Conservation (phyloP, 2,797 vertebrate species). For the Sebastes oblongus region DNA sequence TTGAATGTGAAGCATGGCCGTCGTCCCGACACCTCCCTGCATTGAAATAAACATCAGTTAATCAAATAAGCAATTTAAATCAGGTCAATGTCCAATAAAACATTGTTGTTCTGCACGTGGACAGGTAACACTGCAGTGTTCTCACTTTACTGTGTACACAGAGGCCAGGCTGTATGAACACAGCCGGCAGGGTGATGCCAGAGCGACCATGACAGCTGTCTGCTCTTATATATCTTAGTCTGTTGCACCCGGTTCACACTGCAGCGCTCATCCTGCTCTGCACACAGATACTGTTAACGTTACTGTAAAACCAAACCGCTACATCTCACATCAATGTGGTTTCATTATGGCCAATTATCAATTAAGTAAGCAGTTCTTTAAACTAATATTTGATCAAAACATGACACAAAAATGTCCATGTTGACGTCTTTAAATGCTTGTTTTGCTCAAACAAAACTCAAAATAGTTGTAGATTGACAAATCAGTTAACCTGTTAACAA, state of each 20-base stretch:
- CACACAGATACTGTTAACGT: neutral
- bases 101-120: neutral
- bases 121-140: constrained; percentile 26
- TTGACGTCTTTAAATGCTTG: neutral
- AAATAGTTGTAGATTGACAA: too few relatives aligned
- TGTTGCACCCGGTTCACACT: constrained; percentile 28
- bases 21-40: neutral
- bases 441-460: neutral
- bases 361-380: neutral
- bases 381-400: neutral
- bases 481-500: too few relatives aligned
- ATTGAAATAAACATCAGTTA: neutral
- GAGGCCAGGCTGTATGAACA: constrained; percentile 20
- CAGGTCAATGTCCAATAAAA: neutral
- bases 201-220: constrained; percentile 62
- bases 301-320: constrained; percentile 3
- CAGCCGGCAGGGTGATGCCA: constrained; percentile 18
- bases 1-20: neutral
- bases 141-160: constrained; percentile 9
- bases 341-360: neutral
- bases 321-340: neutral
- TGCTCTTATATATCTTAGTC: constrained; percentile 36
- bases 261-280: constrained; percentile 2
- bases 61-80: neutral
- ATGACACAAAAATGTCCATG: neutral